Percentiles rank a stretch among this genome's conserved stretches.
These are phyloP conservation scores for Cairina moschata DNA, from an alignment of 2,113 vertebrate genomes.

Conservation along the genomic window DNA sequence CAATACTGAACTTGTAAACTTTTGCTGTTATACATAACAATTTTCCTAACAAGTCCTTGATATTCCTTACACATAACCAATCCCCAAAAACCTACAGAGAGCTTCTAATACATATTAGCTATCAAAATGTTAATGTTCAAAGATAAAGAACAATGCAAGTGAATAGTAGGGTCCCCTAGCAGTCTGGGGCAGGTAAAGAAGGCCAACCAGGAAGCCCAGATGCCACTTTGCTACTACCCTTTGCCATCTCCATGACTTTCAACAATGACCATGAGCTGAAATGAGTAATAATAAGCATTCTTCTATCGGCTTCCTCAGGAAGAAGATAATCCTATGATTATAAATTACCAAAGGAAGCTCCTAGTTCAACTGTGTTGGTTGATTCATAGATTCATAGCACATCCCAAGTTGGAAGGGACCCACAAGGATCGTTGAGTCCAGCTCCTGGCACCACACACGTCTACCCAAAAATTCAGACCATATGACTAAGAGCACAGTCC, in stretches of 20 bases:
- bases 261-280: neutral
- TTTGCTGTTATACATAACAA: neutral
- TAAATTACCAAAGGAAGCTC: neutral
- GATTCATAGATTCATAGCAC: too few species aligned
- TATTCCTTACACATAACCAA: rapidly evolving
- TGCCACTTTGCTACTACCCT: neutral
- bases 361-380: neutral
- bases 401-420: too few species aligned
- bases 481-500: too few species aligned
- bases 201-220: rapidly evolving
- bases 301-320: neutral
- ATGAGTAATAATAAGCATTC: neutral
- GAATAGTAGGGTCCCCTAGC: neutral
- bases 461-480: too few species aligned
- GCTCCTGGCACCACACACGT: too few species aligned
- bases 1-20: neutral
- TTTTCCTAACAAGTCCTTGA: neutral
- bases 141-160: rapidly evolving
- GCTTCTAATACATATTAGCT: neutral
- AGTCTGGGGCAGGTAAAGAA: neutral
- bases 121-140: neutral
- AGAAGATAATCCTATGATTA: neutral
- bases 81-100: neutral
- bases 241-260: neutral
- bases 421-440: too few species aligned